Conservation (phyloP, 2,888 invertebrate genomes). For the Drosophila macrospina region DNA sequence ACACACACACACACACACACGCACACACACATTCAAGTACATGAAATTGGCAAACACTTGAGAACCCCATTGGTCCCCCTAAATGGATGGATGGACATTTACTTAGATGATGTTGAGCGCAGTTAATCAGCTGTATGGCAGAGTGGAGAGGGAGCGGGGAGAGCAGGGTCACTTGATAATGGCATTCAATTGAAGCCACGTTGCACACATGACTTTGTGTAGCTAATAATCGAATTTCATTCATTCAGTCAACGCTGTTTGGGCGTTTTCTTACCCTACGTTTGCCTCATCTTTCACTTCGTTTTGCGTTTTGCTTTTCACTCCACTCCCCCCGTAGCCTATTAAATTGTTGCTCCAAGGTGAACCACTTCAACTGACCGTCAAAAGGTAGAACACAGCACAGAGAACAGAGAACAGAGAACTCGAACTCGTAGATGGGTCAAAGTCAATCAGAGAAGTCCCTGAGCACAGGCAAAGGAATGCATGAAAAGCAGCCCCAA, state of each 20-base stretch:
- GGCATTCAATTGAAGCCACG: constrained; percentile 36
- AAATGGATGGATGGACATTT: constrained; percentile 14
- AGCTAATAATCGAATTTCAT: constrained; percentile 67
- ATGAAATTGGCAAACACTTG: constrained; percentile 29
- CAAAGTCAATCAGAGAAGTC: constrained; percentile 28
- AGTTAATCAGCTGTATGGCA: constrained; percentile 22
- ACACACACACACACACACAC: no score
- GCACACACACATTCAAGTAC: background rate
- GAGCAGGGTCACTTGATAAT: constrained; percentile 17
- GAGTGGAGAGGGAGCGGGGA: background rate
- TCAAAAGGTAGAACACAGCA: constrained; percentile 38
- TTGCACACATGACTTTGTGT: constrained; percentile 31
- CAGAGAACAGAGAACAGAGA: no score
- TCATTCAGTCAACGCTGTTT: constrained; percentile 27
- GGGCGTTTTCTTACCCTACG: background rate
- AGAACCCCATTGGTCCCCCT: constrained; percentile 10
- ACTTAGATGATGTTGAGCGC: background rate
- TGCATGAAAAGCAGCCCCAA: constrained; percentile 2
- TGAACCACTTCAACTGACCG: constrained; percentile 45
- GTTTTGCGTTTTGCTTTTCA: no score
- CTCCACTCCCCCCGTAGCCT: no score
- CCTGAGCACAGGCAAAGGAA: constrained; percentile 1
- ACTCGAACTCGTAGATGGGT: constrained; percentile 17
- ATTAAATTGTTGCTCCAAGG: no score
- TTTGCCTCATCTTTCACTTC: background rate